Evolutionary conservation across 2,888 invertebrate genomes (phyloP).

Genomic region (Diplolepis rosae): DNA sequence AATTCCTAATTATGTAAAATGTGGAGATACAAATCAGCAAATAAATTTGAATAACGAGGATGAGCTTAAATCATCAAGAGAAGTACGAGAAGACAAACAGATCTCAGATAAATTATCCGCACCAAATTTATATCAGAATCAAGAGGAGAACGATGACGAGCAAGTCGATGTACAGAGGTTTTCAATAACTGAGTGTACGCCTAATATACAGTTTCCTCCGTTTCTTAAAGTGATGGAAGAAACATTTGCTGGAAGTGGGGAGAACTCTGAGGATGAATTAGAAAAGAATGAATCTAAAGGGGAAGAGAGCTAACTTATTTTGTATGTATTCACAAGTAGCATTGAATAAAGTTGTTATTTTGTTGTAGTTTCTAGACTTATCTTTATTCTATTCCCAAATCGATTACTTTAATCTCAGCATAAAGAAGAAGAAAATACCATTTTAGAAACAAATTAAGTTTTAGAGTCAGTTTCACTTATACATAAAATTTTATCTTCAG

Average conservation of each 20-base stretch:
- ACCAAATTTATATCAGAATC: conserved; percentile 25
- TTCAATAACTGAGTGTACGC: conserved; percentile 46
- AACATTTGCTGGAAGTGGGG: conserved; percentile 68
- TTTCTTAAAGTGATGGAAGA: conserved; percentile 62
- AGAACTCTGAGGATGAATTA: conserved; percentile 68
- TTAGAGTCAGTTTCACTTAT: too few species aligned
- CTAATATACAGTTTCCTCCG: conserved; percentile 47
- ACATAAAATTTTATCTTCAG: too few species aligned
- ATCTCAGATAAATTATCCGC: conserved; percentile 6
- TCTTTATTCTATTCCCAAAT: not conserved
- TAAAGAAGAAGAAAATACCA: too few species aligned
- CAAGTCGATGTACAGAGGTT: conserved; percentile 42
- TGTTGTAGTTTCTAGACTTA: not conserved
- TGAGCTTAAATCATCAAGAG: not conserved
- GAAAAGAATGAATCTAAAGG: conserved; percentile 40
- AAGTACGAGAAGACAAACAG: not conserved
- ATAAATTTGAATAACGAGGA: not conserved
- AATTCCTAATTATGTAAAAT: conserved; percentile 35
- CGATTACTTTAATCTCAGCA: too few species aligned
- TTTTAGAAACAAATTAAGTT: too few species aligned
- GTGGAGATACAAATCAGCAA: not conserved
- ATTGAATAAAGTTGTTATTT: not conserved
- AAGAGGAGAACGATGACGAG: conserved; percentile 33
- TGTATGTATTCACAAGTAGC: not conserved
- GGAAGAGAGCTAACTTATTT: conserved; percentile 30